Base-by-base conservation (phyloP, 2,113 vertebrate genomes). In the Hippocampus mohnikei region DNA sequence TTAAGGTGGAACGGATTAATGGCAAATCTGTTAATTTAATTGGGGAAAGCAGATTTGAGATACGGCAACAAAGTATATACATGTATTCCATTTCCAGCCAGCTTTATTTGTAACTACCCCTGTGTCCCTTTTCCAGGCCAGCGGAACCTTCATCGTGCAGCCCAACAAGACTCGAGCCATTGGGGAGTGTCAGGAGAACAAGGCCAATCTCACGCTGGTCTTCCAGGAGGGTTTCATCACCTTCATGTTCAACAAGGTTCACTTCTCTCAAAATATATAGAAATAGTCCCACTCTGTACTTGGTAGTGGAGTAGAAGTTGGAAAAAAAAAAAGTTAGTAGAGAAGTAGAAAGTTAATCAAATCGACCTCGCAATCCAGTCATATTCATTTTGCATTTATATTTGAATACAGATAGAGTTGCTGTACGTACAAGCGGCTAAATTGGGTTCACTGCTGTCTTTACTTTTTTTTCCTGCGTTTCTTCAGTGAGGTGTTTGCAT, bases 171-270 rank as follows among this genome's bases (percentile, higher is more conserved):
- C 84, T 7, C 4, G 0, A 0, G 0, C 13, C 11, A 0, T 0
- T 0, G 92, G 91, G 42, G 0, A 0, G 0, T 92, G 91, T 71
- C 0, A 0, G 0, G n/a, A 42, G 0, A 66, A 37, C 21, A 37
- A 0, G 0, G 81, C 79, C 25, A 75, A 21, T 8, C 46, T 93
- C 0, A 62, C 8, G 0, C 66, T 93, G 0, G 0, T 0, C 0
- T 90, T 91, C 44, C 1, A 1, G 0, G 77, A 91, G 55, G 91
- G 90, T 6, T 18, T 0, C 4, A 77, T 91, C 29, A 66, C 33
- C 11, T 81, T 93, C 61, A 11, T 10, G 25, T 92, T 90, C 76
- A 73, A 65, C 48, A 90, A 87, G 88, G 92, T 93, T 23, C 3
- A 23, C 21, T 48, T 66, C 20, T 25, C 27, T 63, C 61, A 11